Conservation (phyloP, 2,797 vertebrate genomes). For the Harpagifer antarcticus region DNA sequence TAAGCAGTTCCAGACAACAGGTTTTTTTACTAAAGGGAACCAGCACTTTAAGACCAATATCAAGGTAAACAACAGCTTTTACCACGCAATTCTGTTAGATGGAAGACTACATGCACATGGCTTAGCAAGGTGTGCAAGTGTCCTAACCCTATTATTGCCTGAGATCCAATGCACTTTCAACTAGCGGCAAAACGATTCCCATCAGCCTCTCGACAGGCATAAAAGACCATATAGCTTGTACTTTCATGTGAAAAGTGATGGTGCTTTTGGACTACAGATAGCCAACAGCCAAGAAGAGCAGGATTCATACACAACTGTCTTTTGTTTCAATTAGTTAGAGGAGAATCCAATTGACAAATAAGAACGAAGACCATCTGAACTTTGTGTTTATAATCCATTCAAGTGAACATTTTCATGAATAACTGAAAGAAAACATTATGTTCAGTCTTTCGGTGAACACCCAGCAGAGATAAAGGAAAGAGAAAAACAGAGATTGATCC, state of each 20-base stretch:
- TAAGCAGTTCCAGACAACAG: neutral
- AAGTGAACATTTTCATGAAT: neutral
- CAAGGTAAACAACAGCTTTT: neutral
- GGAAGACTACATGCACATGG: neutral
- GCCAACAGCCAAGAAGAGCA: neutral
- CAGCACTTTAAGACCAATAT: neutral
- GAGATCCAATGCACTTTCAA: no score
- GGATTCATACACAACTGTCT: neutral
- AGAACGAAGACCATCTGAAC: neutral
- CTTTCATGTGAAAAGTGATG: neutral
- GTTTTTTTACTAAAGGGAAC: neutral
- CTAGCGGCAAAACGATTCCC: no score
- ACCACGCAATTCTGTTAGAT: neutral
- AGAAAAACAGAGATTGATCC: neutral
- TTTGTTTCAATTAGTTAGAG: neutral
- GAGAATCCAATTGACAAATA: neutral
- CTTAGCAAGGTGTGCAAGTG: neutral
- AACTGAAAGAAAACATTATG: neutral
- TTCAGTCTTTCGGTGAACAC: neutral
- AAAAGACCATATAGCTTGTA: neutral
- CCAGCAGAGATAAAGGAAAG: neutral
- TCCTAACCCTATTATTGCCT: no score
- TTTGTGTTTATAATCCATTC: neutral
- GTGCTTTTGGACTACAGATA: neutral
- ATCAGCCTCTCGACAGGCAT: no score